Base-by-base conservation (phyloP, 1,140 invertebrate genomes). In the Panulirus ornatus region DNA sequence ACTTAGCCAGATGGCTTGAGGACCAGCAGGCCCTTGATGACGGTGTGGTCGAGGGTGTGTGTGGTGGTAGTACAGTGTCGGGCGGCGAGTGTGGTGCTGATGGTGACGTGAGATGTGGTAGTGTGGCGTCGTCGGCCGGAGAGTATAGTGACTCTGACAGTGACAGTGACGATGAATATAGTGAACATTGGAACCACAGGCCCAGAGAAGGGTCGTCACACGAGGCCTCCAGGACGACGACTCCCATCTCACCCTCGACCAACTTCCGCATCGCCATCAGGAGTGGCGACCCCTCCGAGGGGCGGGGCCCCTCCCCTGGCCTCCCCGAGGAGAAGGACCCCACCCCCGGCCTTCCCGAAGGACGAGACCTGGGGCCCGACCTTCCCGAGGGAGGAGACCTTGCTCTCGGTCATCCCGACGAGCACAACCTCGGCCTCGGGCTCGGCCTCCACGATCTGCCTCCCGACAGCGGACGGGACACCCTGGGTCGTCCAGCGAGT, bases 401-500 rank as follows among this genome's bases (percentile, higher is more conserved):
- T n/a, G n/a, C n/a, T n/a, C n/a, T n/a, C n/a, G n/a, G n/a, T n/a
- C n/a, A n/a, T n/a, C n/a, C n/a, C n/a, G n/a, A n/a, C n/a, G n/a
- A n/a, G n/a, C n/a, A n/a, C n/a, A 34, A 34, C 34, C 6, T 16
- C 34, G 42, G 27, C 1, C 30, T 42, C 9, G 27, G 75, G 8
- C 66, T 73, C 30, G 16, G 22, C 30, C 58, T 76, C 34, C 63
- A 82, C 8, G 8, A 40, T 30, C 63, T 51, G 14, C 54, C 58
- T 38, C 84, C 51, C 1, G 87, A 89, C n/a, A 89, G 87, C 70
- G 87, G 70, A 8, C 30, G 87, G 42, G 87, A 89, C 47, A 89
- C 87, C 5, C 79, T 89, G 0, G 87, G 79, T 11, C 51, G 66
- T 9, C 79, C 87, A n/a, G 19, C 78, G 3, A 89, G 79, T 27